Percentiles rank a stretch among this genome's conserved stretches.
Conservation (phyloP, 2,888 invertebrate species). For the Lepidonotus clava region DNA sequence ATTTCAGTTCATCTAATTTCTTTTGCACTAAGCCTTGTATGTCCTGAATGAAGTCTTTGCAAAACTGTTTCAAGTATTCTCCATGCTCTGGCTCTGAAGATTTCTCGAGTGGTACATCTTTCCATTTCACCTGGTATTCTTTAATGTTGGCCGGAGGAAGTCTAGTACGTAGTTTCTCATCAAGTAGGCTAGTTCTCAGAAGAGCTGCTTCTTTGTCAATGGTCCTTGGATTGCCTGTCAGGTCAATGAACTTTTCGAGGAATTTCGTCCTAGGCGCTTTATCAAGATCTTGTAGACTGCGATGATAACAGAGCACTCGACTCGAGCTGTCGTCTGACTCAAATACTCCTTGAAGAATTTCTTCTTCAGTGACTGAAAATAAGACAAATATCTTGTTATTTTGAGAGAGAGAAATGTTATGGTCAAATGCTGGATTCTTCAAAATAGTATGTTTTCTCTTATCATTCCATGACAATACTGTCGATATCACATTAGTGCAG, state of each 20-base stretch:
- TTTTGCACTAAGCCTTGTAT: constrained; percentile 56
- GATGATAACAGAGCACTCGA: constrained; percentile 54
- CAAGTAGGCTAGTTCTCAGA: constrained; percentile 37
- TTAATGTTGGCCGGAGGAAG: constrained; percentile 17
- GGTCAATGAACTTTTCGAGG: constrained; percentile 52
- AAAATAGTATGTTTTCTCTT: too few species aligned
- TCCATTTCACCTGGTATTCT: constrained; percentile 58
- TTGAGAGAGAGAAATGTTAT: too few species aligned
- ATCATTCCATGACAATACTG: too few species aligned
- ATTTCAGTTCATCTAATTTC: constrained; percentile 8
- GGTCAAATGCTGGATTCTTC: too few species aligned
- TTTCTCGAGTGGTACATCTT: constrained; percentile 56
- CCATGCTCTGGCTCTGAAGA: constrained; percentile 56
- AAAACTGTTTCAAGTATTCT: constrained; percentile 60
- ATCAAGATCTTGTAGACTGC: constrained; percentile 51
- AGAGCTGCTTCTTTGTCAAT: constrained; percentile 12
- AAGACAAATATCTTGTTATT: too few species aligned
- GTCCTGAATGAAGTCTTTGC: constrained; percentile 58
- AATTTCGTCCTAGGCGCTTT: background rate
- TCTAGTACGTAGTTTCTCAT: constrained; percentile 50
- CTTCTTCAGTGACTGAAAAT: constrained; percentile 61
- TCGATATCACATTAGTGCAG: too few species aligned
- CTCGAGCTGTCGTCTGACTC: background rate
- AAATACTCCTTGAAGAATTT: constrained; percentile 59
- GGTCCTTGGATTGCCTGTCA: constrained; percentile 44